Conservation (phyloP, 2,113 vertebrate genomes). For the Pionites leucogaster region DNA sequence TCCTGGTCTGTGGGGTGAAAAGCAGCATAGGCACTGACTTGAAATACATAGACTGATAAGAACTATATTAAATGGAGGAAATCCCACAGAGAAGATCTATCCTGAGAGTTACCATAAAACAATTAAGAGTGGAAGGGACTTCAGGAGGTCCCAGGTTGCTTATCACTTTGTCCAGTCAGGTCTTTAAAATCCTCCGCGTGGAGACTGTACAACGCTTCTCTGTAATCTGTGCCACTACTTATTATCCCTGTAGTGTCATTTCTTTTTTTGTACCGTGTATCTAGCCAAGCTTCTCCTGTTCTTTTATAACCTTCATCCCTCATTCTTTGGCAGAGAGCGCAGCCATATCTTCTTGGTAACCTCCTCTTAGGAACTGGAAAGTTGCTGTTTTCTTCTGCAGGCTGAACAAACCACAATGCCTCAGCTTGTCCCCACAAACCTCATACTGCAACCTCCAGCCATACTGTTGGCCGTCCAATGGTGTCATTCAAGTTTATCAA, state of each 20-base stretch:
- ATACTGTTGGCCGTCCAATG: background rate
- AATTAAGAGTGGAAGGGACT: background rate
- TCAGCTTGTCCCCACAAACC: background rate
- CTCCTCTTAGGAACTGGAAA: background rate
- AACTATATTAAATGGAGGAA: background rate
- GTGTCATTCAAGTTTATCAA: background rate
- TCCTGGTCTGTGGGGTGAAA: background rate
- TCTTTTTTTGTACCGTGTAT: background rate
- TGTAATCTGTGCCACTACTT: background rate
- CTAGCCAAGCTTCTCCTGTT: background rate
- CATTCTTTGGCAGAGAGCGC: background rate
- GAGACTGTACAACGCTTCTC: background rate
- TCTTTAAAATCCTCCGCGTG: background rate
- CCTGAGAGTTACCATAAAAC: background rate
- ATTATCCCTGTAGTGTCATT: background rate
- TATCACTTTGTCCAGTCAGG: background rate
- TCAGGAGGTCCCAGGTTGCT: background rate
- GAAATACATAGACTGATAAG: background rate
- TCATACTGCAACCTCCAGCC: background rate
- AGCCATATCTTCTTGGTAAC: background rate
- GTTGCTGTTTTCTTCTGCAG: background rate
- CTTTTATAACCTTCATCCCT: background rate
- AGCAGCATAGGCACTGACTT: background rate
- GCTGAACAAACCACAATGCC: background rate
- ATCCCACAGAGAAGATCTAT: background rate